Evolutionary conservation across 2,797 vertebrate genomes (phyloP).

Genomic region (Poecilia velifera): DNA sequence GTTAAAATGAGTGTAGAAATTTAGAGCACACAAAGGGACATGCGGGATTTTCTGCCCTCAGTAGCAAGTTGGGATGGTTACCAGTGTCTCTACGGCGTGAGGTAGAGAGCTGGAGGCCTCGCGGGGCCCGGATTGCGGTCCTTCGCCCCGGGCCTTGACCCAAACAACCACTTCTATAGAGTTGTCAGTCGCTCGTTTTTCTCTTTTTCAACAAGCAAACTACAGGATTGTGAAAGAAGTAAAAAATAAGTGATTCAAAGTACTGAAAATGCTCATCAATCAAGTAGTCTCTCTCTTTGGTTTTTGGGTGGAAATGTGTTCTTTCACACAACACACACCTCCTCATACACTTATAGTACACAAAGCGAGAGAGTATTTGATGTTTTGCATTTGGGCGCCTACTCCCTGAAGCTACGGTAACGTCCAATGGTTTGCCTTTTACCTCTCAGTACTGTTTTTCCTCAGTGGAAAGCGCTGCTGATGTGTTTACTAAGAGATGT

Average conservation of each 20-base stretch:
- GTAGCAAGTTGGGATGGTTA: slow-evolving; percentile 81
- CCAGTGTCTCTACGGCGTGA: slow-evolving; percentile 84
- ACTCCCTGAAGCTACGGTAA: slow-evolving; percentile 52
- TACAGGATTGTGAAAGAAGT: slow-evolving; percentile 19
- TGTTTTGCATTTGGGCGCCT: slow-evolving; percentile 30
- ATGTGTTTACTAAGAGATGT: slow-evolving; percentile 33
- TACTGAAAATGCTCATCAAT: slow-evolving; percentile 26
- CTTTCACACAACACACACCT: slow-evolving; percentile 13
- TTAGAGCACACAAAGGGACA: slow-evolving; percentile 72
- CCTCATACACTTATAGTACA: slow-evolving; percentile 19
- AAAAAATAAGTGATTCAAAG: slow-evolving; percentile 23
- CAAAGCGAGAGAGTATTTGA: slow-evolving; percentile 61
- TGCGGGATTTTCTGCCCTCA: slow-evolving; percentile 74
- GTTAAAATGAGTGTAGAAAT: slow-evolving; percentile 76
- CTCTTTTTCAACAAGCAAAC: slow-evolving; percentile 33
- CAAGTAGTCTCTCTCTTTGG: slow-evolving; percentile 68
- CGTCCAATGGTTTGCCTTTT: slow-evolving; percentile 39
- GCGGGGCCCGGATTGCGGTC: slow-evolving; percentile 50
- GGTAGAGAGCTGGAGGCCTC: slow-evolving; percentile 82
- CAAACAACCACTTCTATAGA: slow-evolving; percentile 54
- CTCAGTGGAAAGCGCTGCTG: slow-evolving; percentile 34
- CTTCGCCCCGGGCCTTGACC: slow-evolving; percentile 55
- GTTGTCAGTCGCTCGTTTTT: slow-evolving; percentile 22
- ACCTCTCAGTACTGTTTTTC: slow-evolving; percentile 35
- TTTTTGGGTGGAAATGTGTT: slow-evolving; percentile 22